These are phyloP conservation scores for Pegea sp. DNA, from an alignment of 23 tunicate species.

Conservation along the genomic window DNA sequence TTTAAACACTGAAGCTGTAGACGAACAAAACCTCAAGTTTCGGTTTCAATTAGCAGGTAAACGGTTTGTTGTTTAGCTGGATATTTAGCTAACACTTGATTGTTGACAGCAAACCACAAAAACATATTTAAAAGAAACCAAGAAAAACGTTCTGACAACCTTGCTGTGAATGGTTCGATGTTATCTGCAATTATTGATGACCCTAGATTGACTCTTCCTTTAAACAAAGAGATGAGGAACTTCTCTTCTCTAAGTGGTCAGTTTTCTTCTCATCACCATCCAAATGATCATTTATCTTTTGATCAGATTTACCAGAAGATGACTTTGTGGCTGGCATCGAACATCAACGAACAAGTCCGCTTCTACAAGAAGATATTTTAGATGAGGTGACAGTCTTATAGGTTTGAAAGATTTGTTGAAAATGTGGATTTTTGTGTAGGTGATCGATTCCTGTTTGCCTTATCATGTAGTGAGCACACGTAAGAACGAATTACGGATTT, in stretches of 20 bases:
- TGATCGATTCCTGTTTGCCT: slow-evolving; percentile 16
- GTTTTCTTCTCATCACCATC: too few species aligned
- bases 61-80: too few species aligned
- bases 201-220: slow-evolving; percentile 48
- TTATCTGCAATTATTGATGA: slow-evolving; percentile 29
- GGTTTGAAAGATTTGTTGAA: neutral
- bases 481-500: slow-evolving; percentile 14
- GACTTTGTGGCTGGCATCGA: slow-evolving; percentile 3
- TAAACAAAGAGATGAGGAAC: slow-evolving; percentile 14
- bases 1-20: too few species aligned
- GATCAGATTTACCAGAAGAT: too few species aligned
- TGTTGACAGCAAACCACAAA: too few species aligned
- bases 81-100: too few species aligned
- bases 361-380: neutral
- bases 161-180: slow-evolving; percentile 9
- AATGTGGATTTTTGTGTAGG: slow-evolving; percentile 1
- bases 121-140: too few species aligned
- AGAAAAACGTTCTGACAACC: too few species aligned
- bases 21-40: too few species aligned
- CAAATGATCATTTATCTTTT: too few species aligned
- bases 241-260: too few species aligned
- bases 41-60: too few species aligned
- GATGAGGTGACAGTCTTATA: neutral
- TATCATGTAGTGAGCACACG: slow-evolving; percentile 68
- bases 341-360: neutral